Evolutionary conservation across 2,888 invertebrate genomes (phyloP), one percentile per base, ranked within the genome.

Genomic region (Trichogramma dendrolimi): DNA sequence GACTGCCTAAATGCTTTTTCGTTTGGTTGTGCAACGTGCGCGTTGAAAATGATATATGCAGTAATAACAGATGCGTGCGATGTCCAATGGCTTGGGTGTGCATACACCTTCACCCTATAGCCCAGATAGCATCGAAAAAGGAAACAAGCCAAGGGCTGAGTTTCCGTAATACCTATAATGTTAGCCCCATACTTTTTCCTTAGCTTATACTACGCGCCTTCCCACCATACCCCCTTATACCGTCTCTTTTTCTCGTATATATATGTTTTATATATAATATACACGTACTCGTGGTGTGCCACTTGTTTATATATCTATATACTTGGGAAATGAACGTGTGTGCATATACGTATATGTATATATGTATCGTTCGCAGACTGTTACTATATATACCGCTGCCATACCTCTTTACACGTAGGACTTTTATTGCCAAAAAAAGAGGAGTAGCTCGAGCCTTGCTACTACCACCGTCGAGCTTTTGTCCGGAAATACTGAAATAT

Each of bases 41-140:
- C 70, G 72, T 70, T 69, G 71, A 67, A 72, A 74, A 75, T 75
- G 75, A 75, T 75, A 74, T 74, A 75, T 72, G 74, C 67, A 69
- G 74, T 75, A 75, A 75, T 75, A 75, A 75, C 74, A 73, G 73
- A 70, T 58, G 59, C 60, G 63, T 56, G 58, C 56, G 62, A 27
- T 27, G 53, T 51, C 58, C 62, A 61, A 63, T 61, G 64, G 63
- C 58, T 27, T 27, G 27, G 27, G 27, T 27, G 27, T 27, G 27
- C 27, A 27, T 27, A 27, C 27, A 27, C 27, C 27, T 27, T 27
- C 27, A 3, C 27, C 27, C 27, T 27, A 27, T 27, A 27, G 27
- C 27, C 27, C 27, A 27, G 47, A 50, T 52, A 51, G 5, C 7
- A 60, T 51, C 39, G 55, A 48, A 51, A 39, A 56, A 56, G 60